phyloP scores from a whole-genome alignment of 2,888 invertebrate species.

The Drosophila heteroneura region DNA sequence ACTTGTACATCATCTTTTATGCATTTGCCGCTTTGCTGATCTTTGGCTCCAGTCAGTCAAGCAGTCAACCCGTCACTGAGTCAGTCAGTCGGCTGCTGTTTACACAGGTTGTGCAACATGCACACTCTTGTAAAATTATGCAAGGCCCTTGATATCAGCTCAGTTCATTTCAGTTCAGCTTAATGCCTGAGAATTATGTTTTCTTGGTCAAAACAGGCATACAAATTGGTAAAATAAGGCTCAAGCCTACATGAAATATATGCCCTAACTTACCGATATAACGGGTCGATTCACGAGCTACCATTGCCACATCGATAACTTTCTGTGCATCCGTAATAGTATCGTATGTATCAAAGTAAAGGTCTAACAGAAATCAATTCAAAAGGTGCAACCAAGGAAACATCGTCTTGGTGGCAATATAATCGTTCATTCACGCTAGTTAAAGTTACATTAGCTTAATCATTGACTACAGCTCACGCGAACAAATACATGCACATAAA shows the following conservation, averaged over 20 bases:
- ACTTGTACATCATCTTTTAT: conserved; percentile 71
- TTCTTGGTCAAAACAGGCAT: conserved; percentile 16
- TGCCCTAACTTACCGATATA: not conserved
- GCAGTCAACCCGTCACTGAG: conserved; percentile 8
- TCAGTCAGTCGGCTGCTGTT: conserved; percentile 24
- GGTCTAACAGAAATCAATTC: not conserved
- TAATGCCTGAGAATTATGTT: conserved; percentile 8
- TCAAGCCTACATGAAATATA: not conserved
- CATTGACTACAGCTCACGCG: not conserved
- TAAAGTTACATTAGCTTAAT: not conserved
- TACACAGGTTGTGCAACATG: conserved; percentile 40
- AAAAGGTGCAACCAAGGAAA: not conserved
- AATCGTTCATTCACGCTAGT: not conserved
- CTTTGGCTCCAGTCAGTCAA: conserved; percentile 37
- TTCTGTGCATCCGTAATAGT: too few species aligned
- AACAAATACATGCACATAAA: not conserved
- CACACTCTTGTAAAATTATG: conserved; percentile 27
- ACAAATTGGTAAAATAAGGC: conserved; percentile 11
- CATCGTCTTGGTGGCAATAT: not conserved
- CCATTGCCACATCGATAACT: not conserved
- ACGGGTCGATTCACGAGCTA: not conserved
- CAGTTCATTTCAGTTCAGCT: conserved; percentile 7
- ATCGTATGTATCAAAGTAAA: too few species aligned
- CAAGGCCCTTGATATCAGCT: conserved; percentile 38
- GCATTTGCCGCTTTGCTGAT: conserved; percentile 58